These are phyloP conservation scores for Eristalis intricaria DNA, from an alignment of 2,888 invertebrate species.

Conservation along the genomic window DNA sequence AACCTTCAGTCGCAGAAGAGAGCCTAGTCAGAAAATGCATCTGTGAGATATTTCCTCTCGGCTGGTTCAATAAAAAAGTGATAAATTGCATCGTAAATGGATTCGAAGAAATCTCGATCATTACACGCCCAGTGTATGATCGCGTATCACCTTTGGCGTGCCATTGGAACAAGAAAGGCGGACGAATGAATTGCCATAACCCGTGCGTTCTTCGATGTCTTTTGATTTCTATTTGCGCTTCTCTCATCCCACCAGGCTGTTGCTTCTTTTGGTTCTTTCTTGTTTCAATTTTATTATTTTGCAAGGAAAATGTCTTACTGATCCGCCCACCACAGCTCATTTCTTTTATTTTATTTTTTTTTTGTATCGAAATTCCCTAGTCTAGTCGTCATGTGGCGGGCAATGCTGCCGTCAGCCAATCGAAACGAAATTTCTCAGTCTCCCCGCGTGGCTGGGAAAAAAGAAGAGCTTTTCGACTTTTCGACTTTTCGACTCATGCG, in stretches of 20 bases:
- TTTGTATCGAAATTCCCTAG: constrained; percentile 55
- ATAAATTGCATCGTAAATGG: constrained; percentile 65
- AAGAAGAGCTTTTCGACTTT: neutral
- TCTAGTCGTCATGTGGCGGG: constrained; percentile 55
- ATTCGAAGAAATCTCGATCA: constrained; percentile 56
- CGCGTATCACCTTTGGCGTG: constrained; percentile 48
- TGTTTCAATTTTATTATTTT: constrained; percentile 57
- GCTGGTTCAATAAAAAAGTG: constrained; percentile 47
- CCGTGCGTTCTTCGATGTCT: constrained; percentile 45
- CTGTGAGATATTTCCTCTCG: constrained; percentile 29
- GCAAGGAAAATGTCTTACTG: constrained; percentile 65
- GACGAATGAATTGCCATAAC: constrained; percentile 18
- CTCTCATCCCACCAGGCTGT: constrained; percentile 13
- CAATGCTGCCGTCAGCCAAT: constrained; percentile 69
- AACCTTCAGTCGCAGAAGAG: constrained; percentile 5
- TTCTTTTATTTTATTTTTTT: constrained; percentile 20
- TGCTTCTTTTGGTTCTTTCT: constrained; percentile 12
- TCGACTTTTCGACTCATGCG: constrained; percentile 34
- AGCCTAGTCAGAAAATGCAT: constrained; percentile 18
- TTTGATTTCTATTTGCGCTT: constrained; percentile 27
- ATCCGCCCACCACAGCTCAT: constrained; percentile 61
- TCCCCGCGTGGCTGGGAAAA: neutral
- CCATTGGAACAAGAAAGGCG: neutral
- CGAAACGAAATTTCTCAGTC: constrained; percentile 38
- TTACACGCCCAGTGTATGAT: constrained; percentile 42